Evolutionary conservation across 2,797 vertebrate genomes (phyloP), one percentile per base, ranked within the genome.

Genomic region (Sebastes steindachneri): DNA sequence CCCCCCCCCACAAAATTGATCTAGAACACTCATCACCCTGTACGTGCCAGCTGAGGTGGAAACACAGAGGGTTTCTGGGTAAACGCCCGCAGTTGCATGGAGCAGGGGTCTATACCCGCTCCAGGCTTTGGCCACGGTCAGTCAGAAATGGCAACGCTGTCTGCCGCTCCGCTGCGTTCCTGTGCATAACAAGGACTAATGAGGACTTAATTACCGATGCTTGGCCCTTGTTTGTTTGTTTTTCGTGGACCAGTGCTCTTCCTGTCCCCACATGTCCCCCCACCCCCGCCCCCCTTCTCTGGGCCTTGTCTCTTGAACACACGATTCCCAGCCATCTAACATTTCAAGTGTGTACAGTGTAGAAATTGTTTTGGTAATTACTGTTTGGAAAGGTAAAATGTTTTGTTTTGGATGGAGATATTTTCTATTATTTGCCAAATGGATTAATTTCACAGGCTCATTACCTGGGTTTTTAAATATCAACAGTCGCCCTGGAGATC

Each of bases 191-290:
- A 9, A 80, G 87, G 64, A 77, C 66, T 94, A 94, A 94, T 88
- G 92, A 94, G 93, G 86, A 75, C 88, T 87, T 92, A 87, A 93
- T 94, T 93, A 84, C 76, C 2, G 73, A 79, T 80, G 84, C 86
- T 90, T 35, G 58, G 88, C 37, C 73, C 85, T 79, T 90, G 89
- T 93, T 93, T 95, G 93, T 94, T 94, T 95, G 89, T 91, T 86
- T 90, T 35, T 90, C 89, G 84, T 86, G 83, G 86, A 83, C 81
- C 85, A 57, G 78, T 66, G 79, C 81, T 83, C 86, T 90, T 91
- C 86, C 88, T 83, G 89, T 78, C 77, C 87, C 70, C 21, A 5
- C 45, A 51, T 7, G 25, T 62, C 57, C 71, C 45, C 51, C 12
- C 0, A 1, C 72, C 64, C 58, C 37, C 66, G 41, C 73, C 53